A percentile compares a stretch with the other conserved stretches of the same genome.
phyloP scores from a whole-genome alignment of 1,140 invertebrate species.

The Dolichoris vasculosae region DNA sequence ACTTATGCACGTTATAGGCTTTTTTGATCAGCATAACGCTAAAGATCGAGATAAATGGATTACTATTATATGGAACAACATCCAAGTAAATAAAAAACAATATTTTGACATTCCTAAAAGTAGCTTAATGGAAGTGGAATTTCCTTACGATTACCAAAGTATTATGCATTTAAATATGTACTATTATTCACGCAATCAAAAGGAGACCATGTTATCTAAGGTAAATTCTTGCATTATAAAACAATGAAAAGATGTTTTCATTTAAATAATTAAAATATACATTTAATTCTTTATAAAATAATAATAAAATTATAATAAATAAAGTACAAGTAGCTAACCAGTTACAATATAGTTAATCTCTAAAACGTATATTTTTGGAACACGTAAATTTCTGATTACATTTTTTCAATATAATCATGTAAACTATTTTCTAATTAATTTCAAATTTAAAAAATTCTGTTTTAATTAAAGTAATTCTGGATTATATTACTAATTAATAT shows the following conservation, averaged over 20 bases:
- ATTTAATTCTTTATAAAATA: no score
- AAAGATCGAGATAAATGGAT: slow-evolving; percentile 4
- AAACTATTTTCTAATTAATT: no score
- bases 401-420: no score
- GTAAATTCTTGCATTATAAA: neutral
- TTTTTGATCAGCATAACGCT: slow-evolving; percentile 11
- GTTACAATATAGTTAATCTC: no score
- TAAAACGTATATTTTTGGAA: no score
- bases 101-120: neutral
- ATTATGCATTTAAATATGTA: neutral
- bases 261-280: neutral
- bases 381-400: no score
- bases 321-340: no score
- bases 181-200: neutral
- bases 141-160: neutral
- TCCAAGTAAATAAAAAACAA: neutral
- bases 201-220: neutral
- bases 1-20: slow-evolving; percentile 13
- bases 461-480: no score
- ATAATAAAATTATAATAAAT: no score
- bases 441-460: no score
- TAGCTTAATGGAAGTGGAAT: neutral
- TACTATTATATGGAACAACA: neutral
- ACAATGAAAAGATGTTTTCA: neutral
- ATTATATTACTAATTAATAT: no score